phyloP scores from a whole-genome alignment of 2,888 invertebrate genomes.

The Limenitis camilla region DNA sequence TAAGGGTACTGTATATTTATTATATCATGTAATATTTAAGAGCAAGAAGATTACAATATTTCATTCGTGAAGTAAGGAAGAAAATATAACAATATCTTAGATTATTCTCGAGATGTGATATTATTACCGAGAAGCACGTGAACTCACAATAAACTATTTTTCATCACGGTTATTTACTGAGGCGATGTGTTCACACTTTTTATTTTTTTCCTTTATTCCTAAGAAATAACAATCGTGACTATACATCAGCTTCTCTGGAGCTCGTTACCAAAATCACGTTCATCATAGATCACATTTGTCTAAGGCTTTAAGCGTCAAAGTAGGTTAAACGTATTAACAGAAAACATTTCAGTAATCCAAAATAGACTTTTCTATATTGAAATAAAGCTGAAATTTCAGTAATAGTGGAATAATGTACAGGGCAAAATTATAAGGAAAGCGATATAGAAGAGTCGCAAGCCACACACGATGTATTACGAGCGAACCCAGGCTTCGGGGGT shows the following conservation, averaged over 20 bases:
- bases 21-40: slow-evolving; percentile 8
- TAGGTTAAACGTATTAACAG: slow-evolving; percentile 31
- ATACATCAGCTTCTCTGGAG: slow-evolving; percentile 57
- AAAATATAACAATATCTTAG: slow-evolving; percentile 60
- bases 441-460: slow-evolving; percentile 60
- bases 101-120: slow-evolving; percentile 35
- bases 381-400: slow-evolving; percentile 35
- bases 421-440: slow-evolving; percentile 44
- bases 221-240: slow-evolving; percentile 56
- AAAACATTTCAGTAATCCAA: slow-evolving; percentile 20
- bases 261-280: slow-evolving; percentile 72
- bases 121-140: slow-evolving; percentile 69
- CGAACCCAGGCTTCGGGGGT: slow-evolving; percentile 54
- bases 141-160: slow-evolving; percentile 69
- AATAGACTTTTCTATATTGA: slow-evolving; percentile 28
- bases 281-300: slow-evolving; percentile 72
- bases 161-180: slow-evolving; percentile 65
- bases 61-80: slow-evolving; percentile 46
- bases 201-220: slow-evolving; percentile 50
- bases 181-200: slow-evolving; percentile 53
- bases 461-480: slow-evolving; percentile 72
- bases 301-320: slow-evolving; percentile 54
- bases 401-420: slow-evolving; percentile 30
- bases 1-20: background rate
- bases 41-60: slow-evolving; percentile 43